A percentile compares a stretch with the other conserved stretches of the same genome.
Evolutionary conservation across 2,888 invertebrate genomes (phyloP).

Genomic region (Acheta domesticus): DNA sequence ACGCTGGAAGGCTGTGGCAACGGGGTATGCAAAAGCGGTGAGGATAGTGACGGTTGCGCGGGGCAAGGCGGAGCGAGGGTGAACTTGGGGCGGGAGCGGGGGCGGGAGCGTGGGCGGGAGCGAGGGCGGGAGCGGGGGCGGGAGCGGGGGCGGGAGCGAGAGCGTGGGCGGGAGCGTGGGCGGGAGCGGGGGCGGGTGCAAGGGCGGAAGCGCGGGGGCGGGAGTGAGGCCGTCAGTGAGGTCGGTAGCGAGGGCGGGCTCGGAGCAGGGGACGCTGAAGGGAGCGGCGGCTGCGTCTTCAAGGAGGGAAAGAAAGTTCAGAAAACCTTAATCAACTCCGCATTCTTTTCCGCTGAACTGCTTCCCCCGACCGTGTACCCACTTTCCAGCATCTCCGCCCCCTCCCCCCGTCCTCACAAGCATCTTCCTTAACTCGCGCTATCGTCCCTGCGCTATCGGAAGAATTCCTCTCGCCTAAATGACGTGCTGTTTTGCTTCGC

Average conservation of each 20-base stretch:
- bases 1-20: neutral
- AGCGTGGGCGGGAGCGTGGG: neutral
- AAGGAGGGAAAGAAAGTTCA: neutral
- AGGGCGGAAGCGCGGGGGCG: neutral
- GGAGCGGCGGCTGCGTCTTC: neutral
- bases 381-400: neutral
- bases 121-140: neutral
- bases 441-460: neutral
- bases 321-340: conserved; percentile 18
- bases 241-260: neutral
- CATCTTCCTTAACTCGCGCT: conserved; percentile 8
- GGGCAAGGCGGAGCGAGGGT: too few species aligned
- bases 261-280: neutral
- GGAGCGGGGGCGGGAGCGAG: neutral
- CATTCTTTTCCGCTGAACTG: conserved; percentile 18
- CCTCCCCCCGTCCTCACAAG: neutral
- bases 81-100: too few species aligned
- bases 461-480: neutral
- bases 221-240: neutral
- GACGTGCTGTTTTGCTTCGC: neutral
- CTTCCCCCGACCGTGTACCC: neutral
- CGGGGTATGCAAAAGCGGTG: neutral
- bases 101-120: too few species aligned
- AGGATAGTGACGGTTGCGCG: neutral
- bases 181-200: neutral